Conservation (phyloP, 1,140 invertebrate genomes). For the Mya arenaria region DNA sequence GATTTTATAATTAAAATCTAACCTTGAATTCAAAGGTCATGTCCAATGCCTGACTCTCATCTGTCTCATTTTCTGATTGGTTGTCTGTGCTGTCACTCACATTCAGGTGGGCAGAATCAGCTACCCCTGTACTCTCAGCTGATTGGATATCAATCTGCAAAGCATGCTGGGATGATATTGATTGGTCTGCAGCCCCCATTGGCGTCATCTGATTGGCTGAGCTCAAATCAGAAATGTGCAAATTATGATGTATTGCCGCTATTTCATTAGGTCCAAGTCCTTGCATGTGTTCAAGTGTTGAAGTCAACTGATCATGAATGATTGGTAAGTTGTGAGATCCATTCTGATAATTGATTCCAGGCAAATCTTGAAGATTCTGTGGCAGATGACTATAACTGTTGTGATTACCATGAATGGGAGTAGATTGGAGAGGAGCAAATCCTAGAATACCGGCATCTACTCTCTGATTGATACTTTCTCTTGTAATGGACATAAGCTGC, state of each 20-base stretch:
- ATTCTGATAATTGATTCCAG: constrained; percentile 19
- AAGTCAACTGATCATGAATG: constrained; percentile 28
- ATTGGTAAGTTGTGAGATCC: constrained; percentile 6
- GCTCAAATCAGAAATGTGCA: constrained; percentile 29
- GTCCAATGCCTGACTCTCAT: constrained; percentile 44
- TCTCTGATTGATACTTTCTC: constrained; percentile 26
- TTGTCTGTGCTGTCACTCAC: constrained; percentile 41
- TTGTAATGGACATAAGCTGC: constrained; percentile 43
- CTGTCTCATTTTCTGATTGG: constrained; percentile 39
- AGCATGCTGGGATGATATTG: constrained; percentile 1
- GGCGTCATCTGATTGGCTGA: background rate
- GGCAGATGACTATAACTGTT: constrained; percentile 22
- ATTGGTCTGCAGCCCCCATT: constrained; percentile 38
- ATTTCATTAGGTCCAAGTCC: constrained; percentile 21
- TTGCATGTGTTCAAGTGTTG: constrained; percentile 12
- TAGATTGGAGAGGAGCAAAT: constrained; percentile 5
- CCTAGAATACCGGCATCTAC: constrained; percentile 6
- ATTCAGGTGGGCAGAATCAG: constrained; percentile 48
- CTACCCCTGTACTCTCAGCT: constrained; percentile 36
- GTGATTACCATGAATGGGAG: constrained; percentile 4
- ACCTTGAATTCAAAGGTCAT: constrained; percentile 59
- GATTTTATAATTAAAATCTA: no score
- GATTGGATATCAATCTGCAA: constrained; percentile 6
- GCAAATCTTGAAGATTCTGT: constrained; percentile 38
- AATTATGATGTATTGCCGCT: constrained; percentile 26